Base-by-base conservation (phyloP, 2,888 invertebrate species). In the Cordilura impudica region DNA sequence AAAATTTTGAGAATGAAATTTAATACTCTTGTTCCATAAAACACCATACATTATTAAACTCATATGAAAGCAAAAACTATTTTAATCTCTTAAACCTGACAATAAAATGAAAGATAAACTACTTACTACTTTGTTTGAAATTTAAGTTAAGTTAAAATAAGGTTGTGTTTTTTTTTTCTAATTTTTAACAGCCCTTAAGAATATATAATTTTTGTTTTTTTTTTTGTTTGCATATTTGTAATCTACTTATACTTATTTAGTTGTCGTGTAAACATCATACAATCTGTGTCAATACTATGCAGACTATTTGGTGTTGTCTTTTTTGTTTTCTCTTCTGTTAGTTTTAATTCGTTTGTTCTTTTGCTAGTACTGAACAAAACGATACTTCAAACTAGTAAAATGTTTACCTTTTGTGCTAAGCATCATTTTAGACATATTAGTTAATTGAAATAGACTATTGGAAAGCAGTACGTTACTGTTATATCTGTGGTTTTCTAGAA, bases 271-370 rank as follows among this genome's bases (percentile, higher is more conserved):
- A 69, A 73, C 58, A 47, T 53, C 21, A 51, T 45, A 58, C 73
- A 73, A 73, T 65, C 73, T 78, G 73, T 73, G 73, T 73, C 67
- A 78, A 78, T 58, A 78, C 18, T 7, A 23, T 31, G 23, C 8
- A 54, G 43, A 66, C 29, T 8, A 0, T 72, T 51, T 47, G 14
- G 18, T 63, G 12, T n/a, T 39, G 31, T 7, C 58, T 70, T 47
- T 21, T 39, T 39, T 49, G 31, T 26, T 61, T 16, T n/a, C 14
- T 23, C 23, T 51, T 66, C 54, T 45, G 1, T 10, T 3, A 43
- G 2, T 39, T 12, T 7, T 54, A 23, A 35, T 29, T 29, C 21
- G 8, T 26, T 10, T 65, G 19, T 18, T 18, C n/a, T 21, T 56
- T 35, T 26, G 43, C 4, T 43, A 53, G 26, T 66, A 23, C 16